Evolutionary conservation across 2,797 vertebrate genomes (phyloP), one percentile per base, ranked within the genome.

Genomic region (Periophthalmus magnuspinnatus): DNA sequence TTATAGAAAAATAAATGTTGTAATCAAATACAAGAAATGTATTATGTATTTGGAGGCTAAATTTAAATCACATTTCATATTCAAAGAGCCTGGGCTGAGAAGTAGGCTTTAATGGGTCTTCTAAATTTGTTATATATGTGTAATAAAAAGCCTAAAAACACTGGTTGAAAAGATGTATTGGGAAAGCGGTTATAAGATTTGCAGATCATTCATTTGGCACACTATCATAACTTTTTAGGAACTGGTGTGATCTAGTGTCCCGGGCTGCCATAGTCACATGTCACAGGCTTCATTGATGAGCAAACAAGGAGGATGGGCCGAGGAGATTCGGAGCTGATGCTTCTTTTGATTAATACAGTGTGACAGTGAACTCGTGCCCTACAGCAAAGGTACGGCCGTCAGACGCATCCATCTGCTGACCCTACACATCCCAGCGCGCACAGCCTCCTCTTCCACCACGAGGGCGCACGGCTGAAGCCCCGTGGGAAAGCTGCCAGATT

Each of bases 401-500:
- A 59, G 75, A 87, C 77, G 81, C 86, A 72, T 84, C 90, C 86
- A 88, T 89, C 86, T 89, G 86, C 69, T 90, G 91, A 90, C 89
- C 86, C 81, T 78, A 70, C 55, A 69, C 75, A 77, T 83, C 82
- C 71, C 73, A 52, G 74, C 69, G 70, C 55, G 72, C 74, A 82
- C 86, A 78, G 55, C 69, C 67, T 72, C 79, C 65, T 28, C 74
- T 7, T 62, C 66, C 67, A 70, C 78, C 65, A 32, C 72, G 10
- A 67, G 67, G 67, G 24, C 56, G 14, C 14, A 47, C 68, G 80
- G 76, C 73, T 78, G 81, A 81, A 86, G 74, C 84, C 80, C 84
- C 85, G 83, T 90, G 91, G 89, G 91, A 94, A 92, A 76, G 66
- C 64, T 71, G 84, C 87, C 92, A 92, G 90, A 81, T 80, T 88